phyloP scores from a whole-genome alignment of 2,113 vertebrate genomes.

The Clarias gariepinus region DNA sequence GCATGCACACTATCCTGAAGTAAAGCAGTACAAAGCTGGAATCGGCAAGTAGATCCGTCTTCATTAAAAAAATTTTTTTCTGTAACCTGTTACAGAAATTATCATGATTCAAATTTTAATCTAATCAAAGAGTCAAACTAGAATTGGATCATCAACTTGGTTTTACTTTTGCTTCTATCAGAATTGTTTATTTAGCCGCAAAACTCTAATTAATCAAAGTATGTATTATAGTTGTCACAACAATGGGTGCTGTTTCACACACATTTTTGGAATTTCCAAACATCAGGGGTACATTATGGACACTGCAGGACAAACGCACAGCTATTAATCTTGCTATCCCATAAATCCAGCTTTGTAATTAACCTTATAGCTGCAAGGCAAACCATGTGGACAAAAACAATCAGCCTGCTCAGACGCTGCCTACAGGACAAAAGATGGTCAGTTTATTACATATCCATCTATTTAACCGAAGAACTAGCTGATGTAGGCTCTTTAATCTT shows the following conservation, averaged over 20 bases:
- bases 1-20: slow-evolving; percentile 35
- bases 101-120: too few relatives aligned
- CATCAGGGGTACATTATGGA: background rate
- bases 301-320: background rate
- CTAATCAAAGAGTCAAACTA: background rate
- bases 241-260: background rate
- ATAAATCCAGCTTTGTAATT: slow-evolving; percentile 39
- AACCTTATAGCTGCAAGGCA: slow-evolving; percentile 4
- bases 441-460: slow-evolving; percentile 18
- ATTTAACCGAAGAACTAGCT: background rate
- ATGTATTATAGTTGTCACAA: background rate
- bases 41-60: background rate
- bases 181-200: background rate
- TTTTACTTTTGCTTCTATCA: background rate
- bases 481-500: slow-evolving; percentile 1
- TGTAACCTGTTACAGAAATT: too few relatives aligned
- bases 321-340: background rate
- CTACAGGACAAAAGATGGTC: slow-evolving; percentile 1
- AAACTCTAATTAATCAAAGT: background rate
- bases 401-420: slow-evolving; percentile 9
- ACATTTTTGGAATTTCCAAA: background rate
- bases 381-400: slow-evolving; percentile 31
- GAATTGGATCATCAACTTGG: background rate
- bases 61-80: too few relatives aligned
- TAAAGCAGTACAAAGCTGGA: slow-evolving; percentile 21